Evolutionary conservation across 92 coral and sea anemone species (phyloP).

Genomic region (Galaxea fascicularis): DNA sequence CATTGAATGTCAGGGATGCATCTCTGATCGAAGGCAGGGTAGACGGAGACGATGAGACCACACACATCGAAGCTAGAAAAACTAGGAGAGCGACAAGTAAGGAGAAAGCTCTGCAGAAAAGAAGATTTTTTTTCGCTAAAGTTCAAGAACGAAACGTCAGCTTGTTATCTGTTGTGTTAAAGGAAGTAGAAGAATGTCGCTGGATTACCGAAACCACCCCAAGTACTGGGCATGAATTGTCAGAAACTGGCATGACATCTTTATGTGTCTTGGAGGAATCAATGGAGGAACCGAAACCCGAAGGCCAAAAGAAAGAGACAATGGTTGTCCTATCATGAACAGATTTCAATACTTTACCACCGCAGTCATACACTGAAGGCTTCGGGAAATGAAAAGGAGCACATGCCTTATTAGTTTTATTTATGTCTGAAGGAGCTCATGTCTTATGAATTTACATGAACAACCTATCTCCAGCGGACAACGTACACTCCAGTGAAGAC

Average conservation of each 20-base stretch:
- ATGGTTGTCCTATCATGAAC: not conserved
- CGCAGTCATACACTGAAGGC: no score
- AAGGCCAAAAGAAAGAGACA: not conserved
- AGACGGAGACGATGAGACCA: not conserved
- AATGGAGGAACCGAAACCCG: not conserved
- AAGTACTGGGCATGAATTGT: not conserved
- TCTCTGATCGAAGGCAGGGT: not conserved
- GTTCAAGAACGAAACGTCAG: constrained; percentile 43
- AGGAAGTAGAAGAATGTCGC: constrained; percentile 40
- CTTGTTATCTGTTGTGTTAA: constrained; percentile 15
- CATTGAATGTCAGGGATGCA: not conserved
- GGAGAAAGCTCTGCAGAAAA: constrained; percentile 9
- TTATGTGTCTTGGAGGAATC: constrained; percentile 12
- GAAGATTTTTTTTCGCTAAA: constrained; percentile 26
- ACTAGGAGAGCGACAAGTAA: not conserved
- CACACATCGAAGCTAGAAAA: not conserved
- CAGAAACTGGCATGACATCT: constrained; percentile 8
- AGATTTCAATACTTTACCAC: not conserved
- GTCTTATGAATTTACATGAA: no score
- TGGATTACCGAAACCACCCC: constrained; percentile 2
- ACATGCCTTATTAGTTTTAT: no score
- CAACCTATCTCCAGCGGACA: no score
- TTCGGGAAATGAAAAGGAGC: no score
- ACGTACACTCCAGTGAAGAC: no score
- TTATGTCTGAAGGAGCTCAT: no score